Base-by-base conservation (phyloP, 2,113 vertebrate genomes). In the Parotia lawesii region DNA sequence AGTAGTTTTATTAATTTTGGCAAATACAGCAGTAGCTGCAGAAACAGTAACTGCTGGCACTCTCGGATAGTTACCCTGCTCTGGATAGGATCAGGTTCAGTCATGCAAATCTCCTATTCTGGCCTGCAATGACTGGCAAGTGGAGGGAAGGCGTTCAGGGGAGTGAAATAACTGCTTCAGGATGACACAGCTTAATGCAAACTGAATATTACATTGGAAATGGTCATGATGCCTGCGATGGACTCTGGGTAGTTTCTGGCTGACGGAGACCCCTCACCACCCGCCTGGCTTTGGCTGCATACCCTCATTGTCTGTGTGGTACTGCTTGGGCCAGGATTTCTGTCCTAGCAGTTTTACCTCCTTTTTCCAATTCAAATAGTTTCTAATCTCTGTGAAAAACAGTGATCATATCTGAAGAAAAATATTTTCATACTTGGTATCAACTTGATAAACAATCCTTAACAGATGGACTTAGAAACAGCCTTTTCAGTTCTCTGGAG, bases 261-360 rank as follows among this genome's bases (percentile, higher is more conserved):
- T 66, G 14, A 51, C 35, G n/a, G n/a, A 69, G 13, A 25, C 8
- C 29, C 23, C 15, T 72, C 11, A 37, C n/a, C 31, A 25, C 7
- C 17, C 3, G 2, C 29, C 33, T 62, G 31, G 22, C 19, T 56
- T 56, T 47, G 35, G 15, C 45, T 69, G 19, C 28, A 3, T 23
- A 37, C 7, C 9, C 7, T 78, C 0, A 0, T 37, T 25, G 15
- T 57, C 64, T 15, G 5, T 0, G 3, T 12, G 23, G 27, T 21
- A 14, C 38, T 62, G 5, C 60, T 47, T 45, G 22, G 56, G 16
- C 15, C 58, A 75, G n/a, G 40, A 67, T 60, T 84, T 84, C 25
- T 67, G 9, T 54, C 25, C 31, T 31, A 22, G 29, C 2, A 42
- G 12, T 56, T 91, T 92, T 50, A 29, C 6, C 14, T 81, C 15